Evolutionary conservation across 2,113 vertebrate genomes (phyloP), one percentile per base, ranked within the genome.

Genomic region (Trogon melanurus): DNA sequence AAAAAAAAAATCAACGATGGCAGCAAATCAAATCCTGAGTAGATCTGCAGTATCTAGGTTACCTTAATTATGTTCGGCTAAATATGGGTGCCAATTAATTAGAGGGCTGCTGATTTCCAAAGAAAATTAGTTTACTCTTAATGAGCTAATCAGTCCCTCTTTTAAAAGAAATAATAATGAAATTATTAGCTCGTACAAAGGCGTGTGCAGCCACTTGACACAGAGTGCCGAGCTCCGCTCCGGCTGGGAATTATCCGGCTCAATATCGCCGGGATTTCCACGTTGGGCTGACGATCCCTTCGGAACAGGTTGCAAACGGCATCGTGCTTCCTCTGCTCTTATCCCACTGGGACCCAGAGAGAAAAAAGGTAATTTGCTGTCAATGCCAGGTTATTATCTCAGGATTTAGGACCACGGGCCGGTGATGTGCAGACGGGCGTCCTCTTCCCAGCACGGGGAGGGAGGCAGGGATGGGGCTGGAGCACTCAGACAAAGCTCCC

Each of bases 31-130:
- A 88, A 41, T 48, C 54, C 29, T 69, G 86, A 69, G 58, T 7
- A 72, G 93, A 81, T 80, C 81, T 6, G 60, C 53, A 2, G 94
- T 95, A 84, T 95, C 97, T 91, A 87, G 96, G 95, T 96, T 92
- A 96, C 96, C 82, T 95, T 83, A 81, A 91, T 93, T 44, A 80
- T 23, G 70, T 48, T 45, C 69, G 3, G 93, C 96, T 97, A 96
- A 96, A 96, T 95, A 82, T 16, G 65, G 92, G 89, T 75, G 62
- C 57, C 48, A 91, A 66, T 89, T 95, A 95, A 96, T 87, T 73
- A 70, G 65, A 74, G 48, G 88, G 93, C 69, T 65, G 96, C 88
- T 83, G 86, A 67, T 94, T 95, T 91, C 81, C 76, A 90, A 53
- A 82, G 92, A 88, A 82, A 96, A 95, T 57, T 26, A 60, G 85